Evolutionary conservation across 2,797 vertebrate genomes (phyloP).

Genomic region (Protonibea diacanthus): DNA sequence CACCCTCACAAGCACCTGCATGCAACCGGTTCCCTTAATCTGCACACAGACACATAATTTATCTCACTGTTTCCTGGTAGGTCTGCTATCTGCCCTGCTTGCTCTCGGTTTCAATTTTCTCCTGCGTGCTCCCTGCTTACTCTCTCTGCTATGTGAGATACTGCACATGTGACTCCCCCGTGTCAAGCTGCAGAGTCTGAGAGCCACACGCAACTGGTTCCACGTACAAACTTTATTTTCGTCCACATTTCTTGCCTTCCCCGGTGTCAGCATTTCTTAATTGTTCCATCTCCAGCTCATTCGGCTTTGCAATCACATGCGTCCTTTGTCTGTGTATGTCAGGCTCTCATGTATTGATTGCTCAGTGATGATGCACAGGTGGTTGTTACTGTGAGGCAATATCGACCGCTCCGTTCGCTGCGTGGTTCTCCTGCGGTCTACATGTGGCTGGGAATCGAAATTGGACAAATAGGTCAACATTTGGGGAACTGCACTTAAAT

Average conservation of each 20-base stretch:
- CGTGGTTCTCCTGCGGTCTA: neutral
- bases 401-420: constrained; percentile 7
- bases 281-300: constrained; percentile 16
- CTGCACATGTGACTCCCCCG: constrained; percentile 6
- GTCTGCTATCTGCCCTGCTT: constrained; percentile 22
- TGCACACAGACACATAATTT: constrained; percentile 34
- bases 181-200: constrained; percentile 4
- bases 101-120: constrained; percentile 24
- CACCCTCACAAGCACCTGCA: constrained; percentile 37
- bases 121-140: neutral
- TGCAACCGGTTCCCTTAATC: constrained; percentile 47
- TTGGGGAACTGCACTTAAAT: neutral
- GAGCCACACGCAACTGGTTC: constrained; percentile 14
- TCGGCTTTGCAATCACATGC: constrained; percentile 16
- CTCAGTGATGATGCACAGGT: constrained; percentile 37
- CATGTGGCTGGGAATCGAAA: neutral
- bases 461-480: neutral
- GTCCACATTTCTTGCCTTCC: constrained; percentile 2
- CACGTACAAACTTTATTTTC: constrained; percentile 2
- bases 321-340: constrained; percentile 9
- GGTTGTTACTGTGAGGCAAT: constrained; percentile 4
- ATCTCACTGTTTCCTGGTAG: constrained; percentile 7
- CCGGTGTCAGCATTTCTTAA: constrained; percentile 26
- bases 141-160: constrained; percentile 23
- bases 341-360: constrained; percentile 40